Evolutionary conservation across 2,113 vertebrate genomes (phyloP).

Genomic region (Neolamprologus tretocephalus): DNA sequence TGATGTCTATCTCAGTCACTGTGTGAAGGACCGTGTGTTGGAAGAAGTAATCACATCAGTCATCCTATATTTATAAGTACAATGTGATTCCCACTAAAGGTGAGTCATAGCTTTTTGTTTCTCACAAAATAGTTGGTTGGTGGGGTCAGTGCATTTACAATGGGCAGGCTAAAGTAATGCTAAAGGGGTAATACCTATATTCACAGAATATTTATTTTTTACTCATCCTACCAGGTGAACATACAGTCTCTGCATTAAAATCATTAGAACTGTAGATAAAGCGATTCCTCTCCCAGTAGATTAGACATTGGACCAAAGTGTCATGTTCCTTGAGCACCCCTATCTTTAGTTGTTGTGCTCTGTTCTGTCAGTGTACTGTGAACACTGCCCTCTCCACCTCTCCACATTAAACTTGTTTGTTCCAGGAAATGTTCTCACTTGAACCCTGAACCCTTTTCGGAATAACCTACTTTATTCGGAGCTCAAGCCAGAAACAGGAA

Average conservation of each 20-base stretch:
- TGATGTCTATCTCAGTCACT: neutral
- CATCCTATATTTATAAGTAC: neutral
- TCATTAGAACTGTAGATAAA: neutral
- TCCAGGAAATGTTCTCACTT: conserved; percentile 31
- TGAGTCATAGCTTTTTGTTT: neutral
- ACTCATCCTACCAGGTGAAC: neutral
- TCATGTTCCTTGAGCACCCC: neutral
- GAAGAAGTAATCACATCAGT: neutral
- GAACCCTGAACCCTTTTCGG: conserved; percentile 19
- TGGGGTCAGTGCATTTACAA: neutral
- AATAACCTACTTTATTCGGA: neutral
- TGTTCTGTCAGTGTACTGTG: conserved; percentile 29
- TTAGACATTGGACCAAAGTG: conserved; percentile 24
- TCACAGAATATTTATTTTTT: neutral
- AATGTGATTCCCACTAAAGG: neutral
- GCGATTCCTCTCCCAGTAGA: neutral
- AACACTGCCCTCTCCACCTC: conserved; percentile 14
- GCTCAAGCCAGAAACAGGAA: neutral
- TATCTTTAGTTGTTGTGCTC: neutral
- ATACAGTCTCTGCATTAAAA: neutral
- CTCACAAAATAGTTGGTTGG: neutral
- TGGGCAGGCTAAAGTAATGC: neutral
- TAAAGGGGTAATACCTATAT: neutral
- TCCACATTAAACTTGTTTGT: conserved; percentile 20
- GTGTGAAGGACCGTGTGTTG: neutral